These are phyloP conservation scores for Lacanobia oleracea DNA, from an alignment of 2,888 invertebrate species.

Conservation along the genomic window DNA sequence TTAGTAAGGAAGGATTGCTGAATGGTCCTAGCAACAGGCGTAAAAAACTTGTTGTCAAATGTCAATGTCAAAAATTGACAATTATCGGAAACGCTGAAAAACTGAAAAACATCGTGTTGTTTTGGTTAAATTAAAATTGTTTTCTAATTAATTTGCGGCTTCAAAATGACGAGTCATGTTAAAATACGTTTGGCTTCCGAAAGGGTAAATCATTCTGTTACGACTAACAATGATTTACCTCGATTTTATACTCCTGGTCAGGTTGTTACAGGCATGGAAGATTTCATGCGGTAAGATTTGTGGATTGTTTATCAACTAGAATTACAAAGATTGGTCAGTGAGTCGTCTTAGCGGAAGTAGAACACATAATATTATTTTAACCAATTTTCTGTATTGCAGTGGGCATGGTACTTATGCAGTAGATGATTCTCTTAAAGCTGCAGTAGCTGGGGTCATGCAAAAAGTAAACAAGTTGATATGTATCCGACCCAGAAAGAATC, in stretches of 20 bases:
- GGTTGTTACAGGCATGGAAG: conserved; percentile 95
- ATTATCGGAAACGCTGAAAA: background rate
- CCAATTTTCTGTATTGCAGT: conserved; percentile 86
- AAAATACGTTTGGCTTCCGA: conserved; percentile 92
- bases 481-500: conserved; percentile 96
- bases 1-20: too few species aligned
- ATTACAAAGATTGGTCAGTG: background rate
- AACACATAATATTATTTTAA: conserved; percentile 7
- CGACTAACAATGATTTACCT: conserved; percentile 91
- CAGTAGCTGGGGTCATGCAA: conserved; percentile 98
- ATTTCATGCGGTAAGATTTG: conserved; percentile 94
- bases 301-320: background rate
- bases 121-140: background rate
- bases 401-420: conserved; percentile 99
- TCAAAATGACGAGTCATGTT: conserved; percentile 89
- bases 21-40: too few species aligned
- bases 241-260: conserved; percentile 96
- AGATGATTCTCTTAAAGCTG: conserved; percentile 95
- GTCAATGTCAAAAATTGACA: background rate
- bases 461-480: conserved; percentile 98
- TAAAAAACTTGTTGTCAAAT: background rate
- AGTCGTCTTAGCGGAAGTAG: background rate
- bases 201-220: conserved; percentile 91
- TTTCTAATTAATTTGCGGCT: background rate
- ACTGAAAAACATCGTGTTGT: conserved; percentile 25